These are phyloP conservation scores for Phrynosoma blainvillii DNA, from an alignment of 2,113 vertebrate species.

Conservation along the genomic window DNA sequence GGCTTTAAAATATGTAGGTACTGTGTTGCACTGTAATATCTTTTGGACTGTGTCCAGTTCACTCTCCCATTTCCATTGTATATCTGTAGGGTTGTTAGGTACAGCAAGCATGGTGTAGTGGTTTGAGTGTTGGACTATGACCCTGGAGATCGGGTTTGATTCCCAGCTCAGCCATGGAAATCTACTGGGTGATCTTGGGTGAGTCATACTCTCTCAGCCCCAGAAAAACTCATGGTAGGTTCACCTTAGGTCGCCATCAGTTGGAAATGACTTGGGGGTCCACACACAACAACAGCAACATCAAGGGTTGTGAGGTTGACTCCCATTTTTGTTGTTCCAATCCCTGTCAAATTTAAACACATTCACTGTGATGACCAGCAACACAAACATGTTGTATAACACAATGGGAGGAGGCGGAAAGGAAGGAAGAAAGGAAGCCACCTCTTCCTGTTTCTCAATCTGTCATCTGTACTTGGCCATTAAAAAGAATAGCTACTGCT, in stretches of 20 bases:
- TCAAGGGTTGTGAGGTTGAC: background rate
- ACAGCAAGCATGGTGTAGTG: background rate
- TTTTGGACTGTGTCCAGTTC: background rate
- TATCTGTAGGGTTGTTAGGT: background rate
- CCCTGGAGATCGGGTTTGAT: too few relatives aligned
- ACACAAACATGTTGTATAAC: conserved; percentile 48
- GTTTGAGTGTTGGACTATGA: too few relatives aligned
- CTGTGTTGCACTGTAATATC: background rate
- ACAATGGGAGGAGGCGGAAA: background rate
- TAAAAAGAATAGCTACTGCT: background rate
- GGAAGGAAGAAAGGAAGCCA: background rate
- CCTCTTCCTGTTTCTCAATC: background rate
- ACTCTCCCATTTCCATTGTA: background rate
- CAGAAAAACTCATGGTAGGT: too few relatives aligned
- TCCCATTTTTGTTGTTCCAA: conserved; percentile 19
- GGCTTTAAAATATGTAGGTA: too few relatives aligned
- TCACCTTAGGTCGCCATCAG: too few relatives aligned
- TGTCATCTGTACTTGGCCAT: background rate
- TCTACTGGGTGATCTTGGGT: too few relatives aligned
- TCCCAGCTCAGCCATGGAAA: too few relatives aligned
- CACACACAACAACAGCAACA: background rate
- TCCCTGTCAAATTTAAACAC: conserved; percentile 35
- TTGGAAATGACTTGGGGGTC: background rate
- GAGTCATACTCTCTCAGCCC: too few relatives aligned
- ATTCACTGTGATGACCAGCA: conserved; percentile 34